These are phyloP conservation scores for Spondyliosoma cantharus DNA, from an alignment of 2,797 vertebrate genomes.

Conservation along the genomic window DNA sequence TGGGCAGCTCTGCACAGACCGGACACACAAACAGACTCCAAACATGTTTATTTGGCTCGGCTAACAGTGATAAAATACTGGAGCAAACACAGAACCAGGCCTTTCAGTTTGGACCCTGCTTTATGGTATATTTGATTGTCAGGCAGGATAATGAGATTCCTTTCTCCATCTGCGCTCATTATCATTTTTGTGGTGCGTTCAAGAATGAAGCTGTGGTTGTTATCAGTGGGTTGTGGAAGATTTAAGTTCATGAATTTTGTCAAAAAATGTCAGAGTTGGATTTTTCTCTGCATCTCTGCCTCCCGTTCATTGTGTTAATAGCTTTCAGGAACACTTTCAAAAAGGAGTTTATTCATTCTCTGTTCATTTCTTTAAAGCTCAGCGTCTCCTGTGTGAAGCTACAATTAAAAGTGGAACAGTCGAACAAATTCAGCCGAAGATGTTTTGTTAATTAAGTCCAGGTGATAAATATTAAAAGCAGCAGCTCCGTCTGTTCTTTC, in stretches of 20 bases:
- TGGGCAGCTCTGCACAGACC: conserved; percentile 84
- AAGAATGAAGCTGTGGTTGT: too few species aligned
- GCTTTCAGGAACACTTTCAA: not conserved
- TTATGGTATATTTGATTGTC: too few species aligned
- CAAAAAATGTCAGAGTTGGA: not conserved
- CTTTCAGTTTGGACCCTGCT: not conserved
- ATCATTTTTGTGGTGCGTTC: too few species aligned
- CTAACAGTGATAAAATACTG: not conserved
- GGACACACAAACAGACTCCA: conserved; percentile 1
- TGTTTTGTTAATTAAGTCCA: not conserved
- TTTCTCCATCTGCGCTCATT: too few species aligned
- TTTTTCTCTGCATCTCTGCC: not conserved
- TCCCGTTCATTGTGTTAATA: too few species aligned
- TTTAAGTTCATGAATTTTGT: too few species aligned
- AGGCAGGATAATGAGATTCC: too few species aligned
- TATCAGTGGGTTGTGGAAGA: too few species aligned
- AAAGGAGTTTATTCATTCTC: not conserved
- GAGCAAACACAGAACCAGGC: not conserved
- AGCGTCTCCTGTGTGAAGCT: not conserved
- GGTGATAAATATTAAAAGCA: conserved; percentile 24
- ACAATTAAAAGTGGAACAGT: not conserved
- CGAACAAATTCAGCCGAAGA: not conserved
- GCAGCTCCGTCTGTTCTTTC: conserved; percentile 4
- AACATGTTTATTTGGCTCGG: not conserved
- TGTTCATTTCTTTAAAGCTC: not conserved